phyloP scores from a whole-genome alignment of 2,888 invertebrate genomes.

The Schizotus pectinicornis region DNA sequence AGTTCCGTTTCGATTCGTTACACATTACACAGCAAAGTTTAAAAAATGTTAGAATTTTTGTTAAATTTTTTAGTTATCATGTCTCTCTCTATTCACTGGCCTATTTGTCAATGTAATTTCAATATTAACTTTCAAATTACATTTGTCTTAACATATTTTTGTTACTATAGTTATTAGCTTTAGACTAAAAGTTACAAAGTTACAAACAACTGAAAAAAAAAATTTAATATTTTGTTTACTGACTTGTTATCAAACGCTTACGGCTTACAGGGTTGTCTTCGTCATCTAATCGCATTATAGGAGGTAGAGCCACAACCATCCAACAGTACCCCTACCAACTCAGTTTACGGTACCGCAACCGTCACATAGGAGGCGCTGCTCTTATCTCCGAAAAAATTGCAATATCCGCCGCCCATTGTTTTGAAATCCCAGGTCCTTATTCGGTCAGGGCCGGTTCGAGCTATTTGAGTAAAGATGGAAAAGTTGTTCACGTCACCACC shows the following conservation, averaged over 20 bases:
- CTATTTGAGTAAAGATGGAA: not conserved
- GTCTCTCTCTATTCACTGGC: too few species aligned
- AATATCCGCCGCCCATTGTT: conserved; percentile 22
- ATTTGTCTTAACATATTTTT: too few species aligned
- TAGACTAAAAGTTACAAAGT: too few species aligned
- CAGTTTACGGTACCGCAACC: not conserved
- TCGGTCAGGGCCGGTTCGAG: conserved; percentile 13
- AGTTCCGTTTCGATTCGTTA: too few species aligned
- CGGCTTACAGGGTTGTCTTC: not conserved
- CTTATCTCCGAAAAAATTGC: conserved; percentile 4
- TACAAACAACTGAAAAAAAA: not conserved
- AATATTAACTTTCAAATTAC: too few species aligned
- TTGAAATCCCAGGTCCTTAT: conserved; percentile 7
- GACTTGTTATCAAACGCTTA: not conserved
- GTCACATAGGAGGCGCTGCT: conserved; percentile 19
- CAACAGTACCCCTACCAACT: conserved; percentile 19
- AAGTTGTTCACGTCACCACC: conserved; percentile 4
- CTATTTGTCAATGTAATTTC: too few species aligned
- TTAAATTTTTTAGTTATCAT: too few species aligned
- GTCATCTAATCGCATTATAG: conserved; percentile 8
- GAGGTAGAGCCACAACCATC: conserved; percentile 12
- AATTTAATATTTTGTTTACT: not conserved
- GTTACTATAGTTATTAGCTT: too few species aligned
- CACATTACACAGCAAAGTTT: too few species aligned
- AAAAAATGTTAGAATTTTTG: too few species aligned